Evolutionary conservation across 2,888 invertebrate genomes (phyloP), one percentile per base, ranked within the genome.

Genomic region (Scaptomyza polygonia): DNA sequence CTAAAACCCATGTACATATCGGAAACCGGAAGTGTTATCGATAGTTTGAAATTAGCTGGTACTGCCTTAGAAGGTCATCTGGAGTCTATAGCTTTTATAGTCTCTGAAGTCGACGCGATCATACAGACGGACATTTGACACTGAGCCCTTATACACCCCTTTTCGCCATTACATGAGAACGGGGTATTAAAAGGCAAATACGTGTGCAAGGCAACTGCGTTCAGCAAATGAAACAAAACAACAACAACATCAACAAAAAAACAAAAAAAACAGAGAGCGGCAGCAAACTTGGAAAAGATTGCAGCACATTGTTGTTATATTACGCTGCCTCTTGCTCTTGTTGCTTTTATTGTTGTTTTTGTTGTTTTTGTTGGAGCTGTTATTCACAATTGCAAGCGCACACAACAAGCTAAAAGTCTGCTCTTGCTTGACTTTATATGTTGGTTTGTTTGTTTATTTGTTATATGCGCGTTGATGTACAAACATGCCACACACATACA

Each of bases 391-490:
- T 73, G 79, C 76, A 62, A 69, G 79, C 67, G 56, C 70, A 79
- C 47, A 73, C 75, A 79, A 69, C 72, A 76, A 79, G 79, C 77
- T 62, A 51, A 78, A 79, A 76, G 73, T 67, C 67, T 66, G 54
- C 68, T 69, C 68, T 68, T 56, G 48, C 62, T 66, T 43, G 62
- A 58, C 47, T n/a, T n/a, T 74, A 56, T 61, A 56, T 44, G 64
- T 66, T 72, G 64, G 66, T 69, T 61, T 69, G 64, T 69, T 66
- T 79, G 73, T 69, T 75, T 77, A 75, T 75, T 79, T 69, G 73
- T 77, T 73, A 67, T 77, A 70, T 79, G 74, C 79, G 75, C 76
- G 79, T 79, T 75, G 74, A 76, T 77, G 79, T 78, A 78, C 76
- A 78, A 78, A 78, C 79, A 76, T 78, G 77, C 45, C 70, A 67